Evolutionary conservation across 2,113 vertebrate species (phyloP).

Genomic region (Neotoma lepida): DNA sequence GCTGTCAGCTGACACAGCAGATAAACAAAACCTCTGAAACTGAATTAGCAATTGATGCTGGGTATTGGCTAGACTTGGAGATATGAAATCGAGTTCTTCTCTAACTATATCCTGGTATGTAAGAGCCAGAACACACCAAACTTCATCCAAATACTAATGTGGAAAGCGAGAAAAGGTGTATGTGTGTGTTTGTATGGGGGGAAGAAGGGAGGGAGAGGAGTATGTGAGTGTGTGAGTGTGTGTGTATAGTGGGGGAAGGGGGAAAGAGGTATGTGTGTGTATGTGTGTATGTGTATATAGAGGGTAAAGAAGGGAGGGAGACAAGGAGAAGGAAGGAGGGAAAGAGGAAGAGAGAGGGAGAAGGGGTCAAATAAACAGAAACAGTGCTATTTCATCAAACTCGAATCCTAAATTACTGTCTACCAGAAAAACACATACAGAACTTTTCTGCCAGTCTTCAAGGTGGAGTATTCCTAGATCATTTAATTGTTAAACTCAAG

Average conservation of each 20-base stretch:
- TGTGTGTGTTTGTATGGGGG: not conserved
- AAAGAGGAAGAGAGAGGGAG: not conserved
- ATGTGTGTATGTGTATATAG: not conserved
- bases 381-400: not conserved
- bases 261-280: too few relatives aligned
- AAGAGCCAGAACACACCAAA: conserved; percentile 22
- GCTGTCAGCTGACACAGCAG: conserved; percentile 73
- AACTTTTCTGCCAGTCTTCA: not conserved
- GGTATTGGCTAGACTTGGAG: conserved; percentile 28
- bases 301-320: too few relatives aligned
- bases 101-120: conserved; percentile 18
- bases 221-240: not conserved
- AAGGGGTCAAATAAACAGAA: not conserved
- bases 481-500: conserved; percentile 24
- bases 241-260: too few relatives aligned
- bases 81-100: conserved; percentile 51
- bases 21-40: conserved; percentile 67
- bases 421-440: not conserved
- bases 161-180: not conserved
- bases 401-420: conserved; percentile 7
- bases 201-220: too few relatives aligned
- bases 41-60: conserved; percentile 54
- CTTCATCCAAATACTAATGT: not conserved
- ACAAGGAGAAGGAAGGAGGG: not conserved
- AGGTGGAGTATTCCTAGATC: not conserved